Evolutionary conservation across 2,797 vertebrate genomes (phyloP).

Genomic region (Eospalax fontanierii): DNA sequence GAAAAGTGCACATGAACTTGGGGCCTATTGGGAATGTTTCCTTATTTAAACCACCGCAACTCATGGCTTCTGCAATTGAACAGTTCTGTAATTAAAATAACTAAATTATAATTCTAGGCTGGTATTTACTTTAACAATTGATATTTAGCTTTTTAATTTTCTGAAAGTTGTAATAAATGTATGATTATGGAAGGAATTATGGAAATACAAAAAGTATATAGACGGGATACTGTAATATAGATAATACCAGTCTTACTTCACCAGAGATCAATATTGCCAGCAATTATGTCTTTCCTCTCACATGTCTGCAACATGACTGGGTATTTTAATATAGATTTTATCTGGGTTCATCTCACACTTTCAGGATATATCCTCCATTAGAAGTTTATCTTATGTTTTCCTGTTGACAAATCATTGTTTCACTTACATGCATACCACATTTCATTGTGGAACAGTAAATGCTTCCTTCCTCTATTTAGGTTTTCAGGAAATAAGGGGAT

Average conservation of each 20-base stretch:
- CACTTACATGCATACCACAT: background rate
- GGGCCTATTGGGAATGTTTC: too few species aligned
- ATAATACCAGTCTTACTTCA: background rate
- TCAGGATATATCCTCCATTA: background rate
- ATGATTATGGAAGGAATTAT: conserved; percentile 17
- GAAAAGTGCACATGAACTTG: too few species aligned
- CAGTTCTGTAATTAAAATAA: conserved; percentile 38
- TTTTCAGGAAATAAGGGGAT: conserved; percentile 41
- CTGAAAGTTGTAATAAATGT: conserved; percentile 30
- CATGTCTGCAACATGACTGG: background rate
- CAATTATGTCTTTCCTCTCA: conserved; percentile 17
- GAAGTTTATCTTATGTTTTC: conserved; percentile 26
- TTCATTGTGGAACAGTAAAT: conserved; percentile 26
- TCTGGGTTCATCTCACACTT: conserved; percentile 20
- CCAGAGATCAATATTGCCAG: background rate
- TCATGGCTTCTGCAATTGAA: background rate
- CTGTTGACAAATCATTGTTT: conserved; percentile 8
- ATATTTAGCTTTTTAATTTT: background rate
- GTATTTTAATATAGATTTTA: background rate
- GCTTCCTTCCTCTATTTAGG: background rate
- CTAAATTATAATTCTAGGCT: conserved; percentile 58
- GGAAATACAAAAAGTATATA: background rate
- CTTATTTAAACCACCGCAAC: too few species aligned
- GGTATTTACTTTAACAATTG: background rate
- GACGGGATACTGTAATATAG: background rate